Evolutionary conservation across 2,888 invertebrate species (phyloP), one percentile per base, ranked within the genome.

Genomic region (Scaptomyza cyrtandrae): DNA sequence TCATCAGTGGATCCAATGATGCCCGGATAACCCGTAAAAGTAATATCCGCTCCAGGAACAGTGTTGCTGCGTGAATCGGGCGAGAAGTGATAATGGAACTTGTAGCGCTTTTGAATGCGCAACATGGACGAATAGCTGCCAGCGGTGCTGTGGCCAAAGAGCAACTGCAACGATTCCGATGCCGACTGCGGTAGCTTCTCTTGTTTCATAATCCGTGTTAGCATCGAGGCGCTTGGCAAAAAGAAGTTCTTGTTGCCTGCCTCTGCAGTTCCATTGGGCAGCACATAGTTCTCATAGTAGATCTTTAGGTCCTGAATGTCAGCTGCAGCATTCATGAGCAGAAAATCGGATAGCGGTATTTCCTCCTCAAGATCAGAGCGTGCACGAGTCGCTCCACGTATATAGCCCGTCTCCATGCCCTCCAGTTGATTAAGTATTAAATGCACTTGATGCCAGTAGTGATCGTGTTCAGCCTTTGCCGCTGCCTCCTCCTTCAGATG

Each of bases 21-120:
- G 10, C 96, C 97, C 0, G 97, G 97, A 91, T 97, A 97, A 0
- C 97, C 96, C 0, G 97, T 95, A 92, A 97, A 97, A 10, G 95
- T 94, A 24, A 97, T 94, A 4, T 94, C 94, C 43, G 93, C 93
- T 0, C 96, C 96, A 0, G 96, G 95, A 24, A 96, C 94, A 3
- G 93, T 90, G 14, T 92, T 91, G 14, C 93, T 92, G 46, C 89
- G 81, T 49, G 93, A 92, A 50, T 92, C 92, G 3, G 94, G 92
- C 11, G 94, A 93, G 53, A 93, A 91, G 75, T 95, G 96, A 90
- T 95, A 97, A 68, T 95, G 94, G 55, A 98, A 94, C 85, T 95
- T 95, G 93, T 98, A 98, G 61, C 95, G 94, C 91, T 98, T 98
- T 86, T 97, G 93, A 37, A 98, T 94, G 62, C 97, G 94, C 66